These are phyloP conservation scores for Priocnemis perturbator DNA, from an alignment of 2,888 invertebrate genomes.

Conservation along the genomic window DNA sequence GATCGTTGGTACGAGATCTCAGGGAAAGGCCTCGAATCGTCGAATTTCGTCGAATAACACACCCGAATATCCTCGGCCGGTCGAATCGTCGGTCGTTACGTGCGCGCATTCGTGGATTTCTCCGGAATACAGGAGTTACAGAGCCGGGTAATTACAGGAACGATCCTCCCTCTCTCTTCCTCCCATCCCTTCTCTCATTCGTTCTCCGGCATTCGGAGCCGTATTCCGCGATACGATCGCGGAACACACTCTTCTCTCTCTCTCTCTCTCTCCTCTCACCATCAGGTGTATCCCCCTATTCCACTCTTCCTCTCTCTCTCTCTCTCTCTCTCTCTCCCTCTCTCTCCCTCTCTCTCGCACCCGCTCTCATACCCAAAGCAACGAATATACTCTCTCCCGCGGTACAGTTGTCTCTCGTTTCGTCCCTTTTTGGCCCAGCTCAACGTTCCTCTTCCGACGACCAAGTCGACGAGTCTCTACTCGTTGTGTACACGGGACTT, in stretches of 20 bases:
- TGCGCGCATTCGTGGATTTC: too few relatives aligned
- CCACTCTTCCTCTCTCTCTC: slow-evolving; percentile 10
- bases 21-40: too few relatives aligned
- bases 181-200: not conserved
- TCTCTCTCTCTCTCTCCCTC: slow-evolving; percentile 4
- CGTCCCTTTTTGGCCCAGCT: not conserved
- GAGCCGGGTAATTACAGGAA: too few relatives aligned
- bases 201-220: slow-evolving; percentile 4
- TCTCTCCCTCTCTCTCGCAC: slow-evolving; percentile 7
- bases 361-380: too few relatives aligned
- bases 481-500: slow-evolving; percentile 57
- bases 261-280: not conserved
- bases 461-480: not conserved
- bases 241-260: slow-evolving; percentile 6
- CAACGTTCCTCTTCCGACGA: slow-evolving; percentile 3
- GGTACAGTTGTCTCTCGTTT: slow-evolving; percentile 5
- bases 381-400: slow-evolving; percentile 1
- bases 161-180: not conserved
- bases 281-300: slow-evolving; percentile 9
- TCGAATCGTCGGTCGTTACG: too few relatives aligned
- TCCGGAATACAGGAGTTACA: too few relatives aligned
- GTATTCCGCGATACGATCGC: slow-evolving; percentile 14
- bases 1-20: too few relatives aligned
- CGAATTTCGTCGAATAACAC: too few relatives aligned
- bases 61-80: too few relatives aligned